Evolutionary conservation across 2,113 vertebrate species (phyloP).

Genomic region (Eulacestoma nigropectus): DNA sequence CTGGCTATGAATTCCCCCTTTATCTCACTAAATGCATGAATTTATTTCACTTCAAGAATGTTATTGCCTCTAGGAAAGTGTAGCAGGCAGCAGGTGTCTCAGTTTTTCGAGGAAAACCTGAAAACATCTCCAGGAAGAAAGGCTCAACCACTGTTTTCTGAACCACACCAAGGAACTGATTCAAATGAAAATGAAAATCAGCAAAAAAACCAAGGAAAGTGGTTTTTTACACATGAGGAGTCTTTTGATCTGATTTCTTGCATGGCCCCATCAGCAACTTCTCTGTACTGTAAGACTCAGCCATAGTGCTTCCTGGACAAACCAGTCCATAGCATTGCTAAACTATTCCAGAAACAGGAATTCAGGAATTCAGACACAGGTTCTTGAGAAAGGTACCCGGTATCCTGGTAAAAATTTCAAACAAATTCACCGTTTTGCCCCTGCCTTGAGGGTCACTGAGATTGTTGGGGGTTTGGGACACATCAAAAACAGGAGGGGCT

Average conservation of each 20-base stretch:
- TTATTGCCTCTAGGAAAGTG: not conserved
- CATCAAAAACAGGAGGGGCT: not conserved
- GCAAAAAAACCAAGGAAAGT: rapidly evolving
- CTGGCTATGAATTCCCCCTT: not conserved
- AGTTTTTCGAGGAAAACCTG: not conserved
- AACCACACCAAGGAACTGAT: not conserved
- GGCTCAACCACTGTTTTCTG: not conserved
- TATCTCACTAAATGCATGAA: not conserved
- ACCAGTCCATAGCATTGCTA: not conserved
- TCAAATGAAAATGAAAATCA: not conserved
- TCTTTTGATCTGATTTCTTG: not conserved
- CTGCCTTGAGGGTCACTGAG: not conserved
- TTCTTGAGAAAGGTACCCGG: not conserved
- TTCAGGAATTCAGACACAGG: not conserved
- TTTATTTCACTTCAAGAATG: not conserved
- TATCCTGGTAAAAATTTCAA: not conserved
- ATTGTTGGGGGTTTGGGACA: not conserved
- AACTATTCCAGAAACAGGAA: not conserved
- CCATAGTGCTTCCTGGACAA: not conserved
- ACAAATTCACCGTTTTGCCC: not conserved
- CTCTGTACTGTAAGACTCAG: not conserved
- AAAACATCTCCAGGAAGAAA: not conserved
- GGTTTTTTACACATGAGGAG: not conserved
- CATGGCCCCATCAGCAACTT: not conserved
- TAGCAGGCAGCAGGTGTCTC: not conserved